A percentile compares a stretch with the other conserved stretches of the same genome.
These are phyloP conservation scores for Premnoplex brunnescens DNA, from an alignment of 2,797 vertebrate species.

Conservation along the genomic window DNA sequence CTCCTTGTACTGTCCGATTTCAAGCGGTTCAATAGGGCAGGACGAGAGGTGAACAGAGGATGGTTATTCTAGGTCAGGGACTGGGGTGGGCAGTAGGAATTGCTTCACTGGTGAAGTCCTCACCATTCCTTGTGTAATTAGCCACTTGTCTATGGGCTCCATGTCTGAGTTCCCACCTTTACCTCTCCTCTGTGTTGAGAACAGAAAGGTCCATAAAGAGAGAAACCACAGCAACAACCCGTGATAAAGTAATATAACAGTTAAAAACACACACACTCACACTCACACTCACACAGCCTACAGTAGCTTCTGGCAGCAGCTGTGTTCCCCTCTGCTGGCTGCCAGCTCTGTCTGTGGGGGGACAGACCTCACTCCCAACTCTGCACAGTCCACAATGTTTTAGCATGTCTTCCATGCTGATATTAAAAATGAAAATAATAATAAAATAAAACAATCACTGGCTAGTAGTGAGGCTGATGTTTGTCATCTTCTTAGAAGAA, in stretches of 20 bases:
- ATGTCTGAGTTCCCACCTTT: constrained; percentile 92
- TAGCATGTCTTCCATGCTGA: not conserved
- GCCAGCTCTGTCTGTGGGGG: not conserved
- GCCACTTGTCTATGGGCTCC: constrained; percentile 99
- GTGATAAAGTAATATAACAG: constrained; percentile 70
- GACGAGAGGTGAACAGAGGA: constrained; percentile 62
- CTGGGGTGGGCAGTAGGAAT: constrained; percentile 44
- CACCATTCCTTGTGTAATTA: constrained; percentile 99
- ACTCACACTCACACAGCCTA: not conserved
- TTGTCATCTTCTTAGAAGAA: constrained; percentile 52
- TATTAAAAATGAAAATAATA: not conserved
- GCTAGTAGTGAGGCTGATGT: constrained; percentile 36
- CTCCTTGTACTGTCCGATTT: constrained; percentile 74
- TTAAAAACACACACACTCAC: not conserved
- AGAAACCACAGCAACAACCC: constrained; percentile 76
- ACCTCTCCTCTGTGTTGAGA: constrained; percentile 94
- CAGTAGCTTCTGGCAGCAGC: not conserved
- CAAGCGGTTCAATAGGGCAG: constrained; percentile 51
- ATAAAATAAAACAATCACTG: not conserved
- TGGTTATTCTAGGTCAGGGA: constrained; percentile 62
- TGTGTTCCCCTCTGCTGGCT: not conserved
- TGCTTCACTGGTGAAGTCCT: constrained; percentile 82
- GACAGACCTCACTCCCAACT: not conserved
- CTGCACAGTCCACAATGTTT: not conserved
- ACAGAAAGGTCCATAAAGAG: constrained; percentile 88